Evolutionary conservation across 1,140 invertebrate species (phyloP).

Genomic region (Heliothis virescens): DNA sequence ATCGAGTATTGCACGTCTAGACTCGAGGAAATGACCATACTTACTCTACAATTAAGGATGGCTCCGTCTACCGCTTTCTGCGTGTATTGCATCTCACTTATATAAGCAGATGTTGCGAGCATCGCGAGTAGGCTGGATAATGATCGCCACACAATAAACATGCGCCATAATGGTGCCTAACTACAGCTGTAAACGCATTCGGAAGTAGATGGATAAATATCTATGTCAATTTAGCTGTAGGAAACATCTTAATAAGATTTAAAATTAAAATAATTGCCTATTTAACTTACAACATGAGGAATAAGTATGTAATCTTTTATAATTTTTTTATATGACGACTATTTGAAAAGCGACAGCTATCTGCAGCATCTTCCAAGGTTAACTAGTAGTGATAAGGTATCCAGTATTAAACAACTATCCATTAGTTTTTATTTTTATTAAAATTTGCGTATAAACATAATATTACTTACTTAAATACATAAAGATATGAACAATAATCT

Average conservation of each 20-base stretch:
- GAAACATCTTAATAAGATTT: constrained; percentile 18
- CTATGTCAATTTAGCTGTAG: constrained; percentile 20
- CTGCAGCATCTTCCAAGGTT: too few species aligned
- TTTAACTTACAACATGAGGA: neutral
- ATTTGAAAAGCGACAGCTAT: too few species aligned
- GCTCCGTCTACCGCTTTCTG: constrained; percentile 15
- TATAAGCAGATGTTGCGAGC: constrained; percentile 34
- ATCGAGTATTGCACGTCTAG: constrained; percentile 35
- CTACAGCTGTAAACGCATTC: constrained; percentile 28
- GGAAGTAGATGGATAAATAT: constrained; percentile 40
- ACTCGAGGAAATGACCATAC: constrained; percentile 26
- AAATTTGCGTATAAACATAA: neutral
- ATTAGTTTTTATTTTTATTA: neutral
- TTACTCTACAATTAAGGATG: constrained; percentile 28
- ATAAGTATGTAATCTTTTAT: neutral
- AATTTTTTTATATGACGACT: neutral
- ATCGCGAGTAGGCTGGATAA: constrained; percentile 32
- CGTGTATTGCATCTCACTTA: constrained; percentile 35
- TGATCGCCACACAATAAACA: constrained; percentile 46
- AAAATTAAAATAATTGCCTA: constrained; percentile 1
- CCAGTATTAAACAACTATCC: too few species aligned
- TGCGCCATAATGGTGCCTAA: constrained; percentile 37
- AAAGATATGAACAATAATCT: neutral
- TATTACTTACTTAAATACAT: neutral
- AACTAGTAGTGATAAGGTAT: too few species aligned